Conservation (phyloP, 2,888 invertebrate species). For the Tipula unca region DNA sequence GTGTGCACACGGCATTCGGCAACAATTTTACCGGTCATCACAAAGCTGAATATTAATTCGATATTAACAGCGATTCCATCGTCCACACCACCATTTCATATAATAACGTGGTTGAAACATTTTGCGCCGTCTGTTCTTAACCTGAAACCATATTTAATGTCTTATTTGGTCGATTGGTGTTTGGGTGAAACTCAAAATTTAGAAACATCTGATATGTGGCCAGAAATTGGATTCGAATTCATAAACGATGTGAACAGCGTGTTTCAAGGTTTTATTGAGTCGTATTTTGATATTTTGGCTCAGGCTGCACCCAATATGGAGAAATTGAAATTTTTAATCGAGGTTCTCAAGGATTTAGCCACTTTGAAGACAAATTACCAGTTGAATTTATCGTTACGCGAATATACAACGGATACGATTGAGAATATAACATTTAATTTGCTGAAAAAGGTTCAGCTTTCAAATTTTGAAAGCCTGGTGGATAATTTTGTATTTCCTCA, state of each 20-base stretch:
- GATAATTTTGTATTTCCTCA: constrained; percentile 39
- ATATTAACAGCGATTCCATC: constrained; percentile 35
- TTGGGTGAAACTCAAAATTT: constrained; percentile 36
- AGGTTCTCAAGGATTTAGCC: constrained; percentile 35
- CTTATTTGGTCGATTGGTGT: constrained; percentile 38
- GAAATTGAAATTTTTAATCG: constrained; percentile 34
- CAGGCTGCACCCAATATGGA: constrained; percentile 36
- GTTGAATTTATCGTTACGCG: constrained; percentile 37
- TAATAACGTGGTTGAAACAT: constrained; percentile 39
- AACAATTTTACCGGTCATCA: constrained; percentile 33
- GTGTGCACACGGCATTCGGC: constrained; percentile 40
- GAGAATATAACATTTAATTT: constrained; percentile 38
- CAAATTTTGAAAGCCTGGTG: constrained; percentile 35
- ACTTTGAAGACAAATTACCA: constrained; percentile 38
- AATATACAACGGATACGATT: constrained; percentile 35
- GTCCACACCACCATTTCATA: constrained; percentile 35
- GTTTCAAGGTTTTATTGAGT: constrained; percentile 36
- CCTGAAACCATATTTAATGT: constrained; percentile 37
- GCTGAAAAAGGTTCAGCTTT: constrained; percentile 37
- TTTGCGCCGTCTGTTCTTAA: constrained; percentile 37
- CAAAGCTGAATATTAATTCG: constrained; percentile 32
- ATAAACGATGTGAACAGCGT: constrained; percentile 36
- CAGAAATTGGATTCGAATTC: constrained; percentile 41
- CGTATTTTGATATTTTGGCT: constrained; percentile 35
- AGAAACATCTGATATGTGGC: constrained; percentile 39